Percentiles rank a stretch among this genome's conserved stretches.
These are phyloP conservation scores for Tenthredo mesomela DNA, from an alignment of 2,888 invertebrate species.

Conservation along the genomic window DNA sequence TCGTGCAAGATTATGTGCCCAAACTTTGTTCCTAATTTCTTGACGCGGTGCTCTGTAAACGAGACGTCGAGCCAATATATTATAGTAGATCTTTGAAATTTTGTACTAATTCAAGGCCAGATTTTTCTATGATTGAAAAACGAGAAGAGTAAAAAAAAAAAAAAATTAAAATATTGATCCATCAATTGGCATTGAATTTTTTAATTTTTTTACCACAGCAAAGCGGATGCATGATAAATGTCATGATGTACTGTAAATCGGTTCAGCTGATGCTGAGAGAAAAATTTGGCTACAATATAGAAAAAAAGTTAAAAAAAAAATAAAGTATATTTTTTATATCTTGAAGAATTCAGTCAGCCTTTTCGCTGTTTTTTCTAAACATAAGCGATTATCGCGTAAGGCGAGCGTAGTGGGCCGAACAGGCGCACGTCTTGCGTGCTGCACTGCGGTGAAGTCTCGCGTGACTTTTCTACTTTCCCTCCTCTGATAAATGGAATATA, in stretches of 20 bases:
- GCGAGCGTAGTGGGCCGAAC: background rate
- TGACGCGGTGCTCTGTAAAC: background rate
- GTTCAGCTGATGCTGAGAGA: background rate
- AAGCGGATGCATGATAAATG: too few species aligned
- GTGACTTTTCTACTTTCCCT: slow-evolving; percentile 63
- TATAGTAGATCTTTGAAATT: background rate
- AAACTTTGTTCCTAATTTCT: slow-evolving; percentile 40
- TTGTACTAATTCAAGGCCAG: background rate
- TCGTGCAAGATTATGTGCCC: background rate
- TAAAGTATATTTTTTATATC: slow-evolving; percentile 48
- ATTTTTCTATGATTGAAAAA: background rate
- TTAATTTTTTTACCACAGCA: background rate
- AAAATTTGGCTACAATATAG: too few species aligned
- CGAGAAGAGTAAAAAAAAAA: background rate
- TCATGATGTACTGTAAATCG: background rate
- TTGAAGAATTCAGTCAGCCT: background rate
- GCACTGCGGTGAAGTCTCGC: slow-evolving; percentile 58
- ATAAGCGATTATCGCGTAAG: slow-evolving; percentile 46
- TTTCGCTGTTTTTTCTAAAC: slow-evolving; percentile 21
- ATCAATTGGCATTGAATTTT: background rate
- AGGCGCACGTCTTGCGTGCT: slow-evolving; percentile 56
- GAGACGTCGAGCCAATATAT: slow-evolving; percentile 3
- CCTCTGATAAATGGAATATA: slow-evolving; percentile 48
- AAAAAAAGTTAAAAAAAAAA: background rate
- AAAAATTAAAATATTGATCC: background rate